phyloP scores from a whole-genome alignment of 2,113 vertebrate species.

The Pseudorasbora parva region DNA sequence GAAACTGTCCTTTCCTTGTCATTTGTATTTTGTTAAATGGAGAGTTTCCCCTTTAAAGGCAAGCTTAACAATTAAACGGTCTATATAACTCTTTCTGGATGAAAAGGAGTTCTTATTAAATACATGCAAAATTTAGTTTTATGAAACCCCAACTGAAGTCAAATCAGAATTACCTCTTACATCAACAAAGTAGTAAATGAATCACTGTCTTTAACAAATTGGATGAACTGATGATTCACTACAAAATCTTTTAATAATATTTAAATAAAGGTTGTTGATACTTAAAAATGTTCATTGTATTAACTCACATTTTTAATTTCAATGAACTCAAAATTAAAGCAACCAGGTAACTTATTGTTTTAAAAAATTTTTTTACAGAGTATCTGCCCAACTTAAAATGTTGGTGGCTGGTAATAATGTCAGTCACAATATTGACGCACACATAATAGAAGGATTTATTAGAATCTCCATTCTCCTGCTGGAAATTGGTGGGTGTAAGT shows the following conservation, averaged over 20 bases:
- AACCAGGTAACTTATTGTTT: too few species aligned
- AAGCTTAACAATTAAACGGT: background rate
- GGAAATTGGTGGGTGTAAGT: slow-evolving; percentile 61
- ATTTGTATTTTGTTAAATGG: slow-evolving; percentile 33
- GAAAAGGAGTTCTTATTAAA: background rate
- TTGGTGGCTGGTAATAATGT: background rate
- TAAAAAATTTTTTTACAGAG: too few species aligned
- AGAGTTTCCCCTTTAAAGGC: slow-evolving; percentile 5
- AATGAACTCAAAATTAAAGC: too few species aligned
- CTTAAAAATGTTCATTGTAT: too few species aligned
- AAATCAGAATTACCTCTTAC: too few species aligned
- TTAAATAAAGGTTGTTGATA: too few species aligned
- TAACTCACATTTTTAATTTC: too few species aligned
- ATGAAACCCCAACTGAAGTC: too few species aligned
- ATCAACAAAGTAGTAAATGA: too few species aligned
- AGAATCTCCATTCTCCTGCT: slow-evolving; percentile 14
- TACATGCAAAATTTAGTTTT: background rate
- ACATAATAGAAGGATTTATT: background rate
- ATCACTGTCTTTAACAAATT: too few species aligned
- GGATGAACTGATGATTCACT: too few species aligned
- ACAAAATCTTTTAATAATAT: too few species aligned
- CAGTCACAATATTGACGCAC: slow-evolving; percentile 20
- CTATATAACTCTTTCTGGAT: background rate
- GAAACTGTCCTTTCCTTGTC: slow-evolving; percentile 41
- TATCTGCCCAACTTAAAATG: background rate